Evolutionary conservation across 2,113 vertebrate genomes (phyloP), one percentile per base, ranked within the genome.

Genomic region (Tinamus guttatus): DNA sequence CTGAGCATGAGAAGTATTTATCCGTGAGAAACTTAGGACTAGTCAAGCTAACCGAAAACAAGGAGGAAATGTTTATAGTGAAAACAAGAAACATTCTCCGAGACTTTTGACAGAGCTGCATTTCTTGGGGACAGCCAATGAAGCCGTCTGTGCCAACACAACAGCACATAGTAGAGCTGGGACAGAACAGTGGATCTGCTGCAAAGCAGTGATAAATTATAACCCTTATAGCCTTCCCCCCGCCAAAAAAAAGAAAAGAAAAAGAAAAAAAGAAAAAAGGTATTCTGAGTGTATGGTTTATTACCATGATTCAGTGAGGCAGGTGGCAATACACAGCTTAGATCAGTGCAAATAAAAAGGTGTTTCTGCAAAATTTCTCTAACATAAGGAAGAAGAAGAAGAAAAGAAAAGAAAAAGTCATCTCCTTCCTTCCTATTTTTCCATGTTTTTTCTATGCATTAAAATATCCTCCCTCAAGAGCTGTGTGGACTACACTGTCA

Each of bases 351-450:
- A 75, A 28, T 47, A 62, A 60, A 24, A 74, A 5, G 8, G 8
- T 1, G 0, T 49, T 68, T 36, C 36, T 2, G 1, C 4, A 0
- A 56, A 51, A 47, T 30, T 85, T 56, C 34, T 56, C 70, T 63
- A 80, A 38, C 15, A 49, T 49, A 49, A 49, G 18, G 47, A 11
- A 11, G 20, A 22, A 49, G 22, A 49, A 7, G 47, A 11, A 11
- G 20, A 22, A 49, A 49, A 21, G 5, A 43, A 49, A 49, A 49
- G 5, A 10, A 49, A 21, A 49, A 49, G 47, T 49, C 22, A 49
- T 22, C 47, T 49, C 34, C 59, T 60, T 22, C 17, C 18, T 41
- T 81, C 38, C n/a, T 16, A 40, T 52, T 84, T 68, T 74, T 60
- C 36, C 16, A 34, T 49, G 12, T 65, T 81, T 45, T 20, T 51